Base-by-base conservation (phyloP, 2,888 invertebrate species). In the Conchocele bisecta region DNA sequence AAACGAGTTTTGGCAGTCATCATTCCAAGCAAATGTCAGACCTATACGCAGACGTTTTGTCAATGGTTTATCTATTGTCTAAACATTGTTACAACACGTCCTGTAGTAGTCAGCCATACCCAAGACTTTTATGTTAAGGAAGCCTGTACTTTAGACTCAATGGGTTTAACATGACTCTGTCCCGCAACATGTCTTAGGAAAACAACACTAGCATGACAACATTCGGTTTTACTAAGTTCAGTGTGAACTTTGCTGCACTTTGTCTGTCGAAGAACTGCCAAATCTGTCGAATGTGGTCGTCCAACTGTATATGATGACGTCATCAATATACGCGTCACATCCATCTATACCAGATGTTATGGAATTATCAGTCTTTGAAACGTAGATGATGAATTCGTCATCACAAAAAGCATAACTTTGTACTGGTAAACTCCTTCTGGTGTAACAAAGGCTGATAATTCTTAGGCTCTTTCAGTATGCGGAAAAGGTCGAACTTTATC, bases 401-500 rank as follows among this genome's bases (percentile, higher is more conserved):
- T 71, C 7, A 78, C 81, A 54, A 82, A 79, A 11, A 69, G 76
- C 71, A 80, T 75, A 7, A 78, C 81, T 28, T 68, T 66, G 33
- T 75, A 79, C 50, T 79, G 67, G 35, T 41, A 81, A 1, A 76
- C 29, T 3, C 76, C n/a, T 37, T 72, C 54, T 31, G 72, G 67
- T 9, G 75, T 74, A 17, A 59, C 65, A 64, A 78, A 81, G 4
- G 77, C 81, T 17, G 79, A 74, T n/a, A 82, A 63, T 46, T 80
- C 65, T 54, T 70, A 73, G 0, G 74, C 81, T 51, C 61, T 53
- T 1, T 81, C 67, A 22, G 73, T 69, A 2, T 79, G 46, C 9
- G 78, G 78, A 17, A 83, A 35, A 83, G 48, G 42, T 82, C 78
- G 72, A 69, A 73, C 37, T 84, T 81, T 5, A 35, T 81, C n/a